Evolutionary conservation across 1,140 invertebrate species (phyloP), one percentile per base, ranked within the genome.

Genomic region (Drosophila busckii): DNA sequence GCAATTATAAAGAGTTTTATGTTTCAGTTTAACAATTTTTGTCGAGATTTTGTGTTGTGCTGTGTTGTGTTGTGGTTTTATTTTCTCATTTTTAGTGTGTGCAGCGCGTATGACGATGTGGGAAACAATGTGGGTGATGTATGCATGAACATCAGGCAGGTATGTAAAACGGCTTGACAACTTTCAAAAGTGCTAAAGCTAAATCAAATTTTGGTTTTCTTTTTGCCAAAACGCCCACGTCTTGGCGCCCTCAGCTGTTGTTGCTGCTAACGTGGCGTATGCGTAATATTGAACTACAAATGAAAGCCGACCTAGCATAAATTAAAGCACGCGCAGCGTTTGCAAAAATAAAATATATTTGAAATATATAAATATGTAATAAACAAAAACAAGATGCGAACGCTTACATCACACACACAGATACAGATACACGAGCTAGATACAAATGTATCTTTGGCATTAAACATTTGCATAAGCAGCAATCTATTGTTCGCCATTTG

Each of bases 1-100:
- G 73, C 75, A 78, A 78, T 78, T 78, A 78, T 78, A 80, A 78
- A 78, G 73, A 78, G 73, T 78, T 78, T 78, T 78, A 78, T 78
- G 73, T 78, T 78, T 73, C 71, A 78, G 64, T 44, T 54, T 35
- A n/a, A n/a, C n/a, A n/a, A n/a, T n/a, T n/a, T n/a, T n/a, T n/a
- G n/a, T n/a, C n/a, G n/a, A n/a, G n/a, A n/a, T n/a, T n/a, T n/a
- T n/a, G n/a, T n/a, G n/a, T n/a, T n/a, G n/a, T n/a, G n/a, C n/a
- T n/a, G n/a, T n/a, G n/a, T n/a, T n/a, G n/a, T n/a, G n/a, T n/a
- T n/a, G n/a, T n/a, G n/a, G n/a, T n/a, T n/a, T n/a, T n/a, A n/a
- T n/a, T n/a, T n/a, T n/a, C 34, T 59, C 50, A 70, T 62, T 75
- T 78, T 78, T 54, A 58, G n/a, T n/a, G 66, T 76, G 70, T 76